Conservation (phyloP, 2,888 invertebrate genomes). For the Piscicola geometra region DNA sequence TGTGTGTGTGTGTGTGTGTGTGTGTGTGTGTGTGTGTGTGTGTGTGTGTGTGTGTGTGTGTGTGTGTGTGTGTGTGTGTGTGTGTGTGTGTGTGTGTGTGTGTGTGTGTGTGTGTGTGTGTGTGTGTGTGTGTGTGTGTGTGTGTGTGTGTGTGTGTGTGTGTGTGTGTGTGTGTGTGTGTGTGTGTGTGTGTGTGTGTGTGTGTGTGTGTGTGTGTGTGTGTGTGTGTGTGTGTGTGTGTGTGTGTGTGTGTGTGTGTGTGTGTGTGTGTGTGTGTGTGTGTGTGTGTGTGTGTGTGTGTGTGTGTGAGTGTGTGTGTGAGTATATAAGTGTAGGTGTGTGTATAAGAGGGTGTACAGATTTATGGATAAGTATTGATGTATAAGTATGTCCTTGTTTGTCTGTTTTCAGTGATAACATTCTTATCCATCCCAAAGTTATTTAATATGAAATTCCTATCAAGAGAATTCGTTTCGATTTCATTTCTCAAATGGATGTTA, state of each 20-base stretch:
- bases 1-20: too few relatives aligned
- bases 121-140: too few relatives aligned
- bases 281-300: background rate
- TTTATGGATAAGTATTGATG: too few relatives aligned
- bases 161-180: too few relatives aligned
- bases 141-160: too few relatives aligned
- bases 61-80: too few relatives aligned
- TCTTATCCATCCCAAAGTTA: background rate
- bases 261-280: constrained; percentile 33
- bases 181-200: too few relatives aligned
- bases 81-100: too few relatives aligned
- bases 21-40: too few relatives aligned
- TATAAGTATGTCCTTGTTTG: background rate
- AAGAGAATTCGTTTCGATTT: background rate
- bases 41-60: too few relatives aligned
- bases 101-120: too few relatives aligned
- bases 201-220: constrained; percentile 20
- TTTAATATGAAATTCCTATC: background rate
- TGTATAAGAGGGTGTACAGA: background rate
- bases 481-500: background rate
- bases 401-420: background rate
- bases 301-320: constrained; percentile 34
- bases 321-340: background rate
- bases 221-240: constrained; percentile 29
- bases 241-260: constrained; percentile 36